Conservation (phyloP, 2,113 vertebrate genomes). For the Callopanchax toddi region DNA sequence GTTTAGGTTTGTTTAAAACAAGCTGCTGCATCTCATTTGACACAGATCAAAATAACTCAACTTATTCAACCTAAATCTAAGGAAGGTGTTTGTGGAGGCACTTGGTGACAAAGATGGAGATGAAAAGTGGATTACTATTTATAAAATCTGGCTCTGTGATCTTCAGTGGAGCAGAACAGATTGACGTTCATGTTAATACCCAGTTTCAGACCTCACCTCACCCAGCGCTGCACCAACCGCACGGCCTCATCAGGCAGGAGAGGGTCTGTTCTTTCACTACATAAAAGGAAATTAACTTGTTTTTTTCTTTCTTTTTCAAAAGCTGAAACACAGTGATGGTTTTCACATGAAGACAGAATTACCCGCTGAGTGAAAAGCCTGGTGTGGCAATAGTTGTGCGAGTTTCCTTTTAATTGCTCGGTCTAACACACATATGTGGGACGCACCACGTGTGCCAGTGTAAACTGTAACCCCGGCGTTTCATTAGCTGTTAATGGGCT, state of each 20-base stretch:
- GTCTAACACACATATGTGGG: constrained; percentile 2
- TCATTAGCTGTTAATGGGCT: constrained; percentile 9
- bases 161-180: constrained; percentile 41
- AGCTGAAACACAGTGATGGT: constrained; percentile 9
- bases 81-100: neutral
- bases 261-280: constrained; percentile 27
- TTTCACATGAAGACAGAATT: constrained; percentile 7
- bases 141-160: constrained; percentile 22
- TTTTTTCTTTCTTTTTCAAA: constrained; percentile 14
- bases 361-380: neutral
- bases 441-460: neutral
- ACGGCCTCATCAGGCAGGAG: constrained; percentile 9
- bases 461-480: neutral
- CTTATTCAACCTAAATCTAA: neutral
- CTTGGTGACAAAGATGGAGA: neutral
- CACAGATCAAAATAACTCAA: neutral
- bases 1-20: neutral
- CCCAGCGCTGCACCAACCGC: constrained; percentile 15
- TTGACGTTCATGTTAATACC: constrained; percentile 40
- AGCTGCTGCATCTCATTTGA: too few species aligned
- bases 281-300: constrained; percentile 28
- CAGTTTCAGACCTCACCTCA: constrained; percentile 35
- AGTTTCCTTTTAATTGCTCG: constrained; percentile 12
- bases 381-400: constrained; percentile 1
- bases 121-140: constrained; percentile 17